Evolutionary conservation across 2,797 vertebrate species (phyloP).

Genomic region (Sebastes trivittatus): DNA sequence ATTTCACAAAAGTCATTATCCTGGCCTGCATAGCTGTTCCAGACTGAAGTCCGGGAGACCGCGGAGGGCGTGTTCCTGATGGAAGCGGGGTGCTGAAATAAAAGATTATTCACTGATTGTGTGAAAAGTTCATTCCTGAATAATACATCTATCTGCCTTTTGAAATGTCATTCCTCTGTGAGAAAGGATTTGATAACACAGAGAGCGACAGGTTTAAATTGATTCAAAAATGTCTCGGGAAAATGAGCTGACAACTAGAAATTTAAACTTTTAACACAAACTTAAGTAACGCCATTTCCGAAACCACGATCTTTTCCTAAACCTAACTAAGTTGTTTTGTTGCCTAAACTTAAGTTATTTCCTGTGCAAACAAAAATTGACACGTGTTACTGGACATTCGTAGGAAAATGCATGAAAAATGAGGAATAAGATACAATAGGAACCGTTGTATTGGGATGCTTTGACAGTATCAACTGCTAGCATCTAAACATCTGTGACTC

Average conservation of each 20-base stretch:
- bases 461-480: not conserved
- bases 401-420: too few relatives aligned
- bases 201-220: not conserved
- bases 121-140: constrained; percentile 14
- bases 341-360: too few relatives aligned
- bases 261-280: not conserved
- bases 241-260: too few relatives aligned
- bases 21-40: not conserved
- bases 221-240: not conserved
- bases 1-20: constrained; percentile 53
- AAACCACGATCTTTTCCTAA: too few relatives aligned
- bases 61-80: not conserved
- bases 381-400: too few relatives aligned
- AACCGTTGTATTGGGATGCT: too few relatives aligned
- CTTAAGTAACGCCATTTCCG: not conserved
- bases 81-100: not conserved
- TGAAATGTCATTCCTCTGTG: not conserved
- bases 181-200: not conserved
- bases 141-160: not conserved
- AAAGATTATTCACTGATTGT: constrained; percentile 6
- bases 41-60: not conserved
- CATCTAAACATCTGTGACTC: not conserved
- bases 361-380: too few relatives aligned
- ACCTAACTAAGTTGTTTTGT: too few relatives aligned
- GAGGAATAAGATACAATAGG: too few relatives aligned